These are phyloP conservation scores for Mobula hypostoma DNA, from an alignment of 2,113 vertebrate species.

Conservation along the genomic window DNA sequence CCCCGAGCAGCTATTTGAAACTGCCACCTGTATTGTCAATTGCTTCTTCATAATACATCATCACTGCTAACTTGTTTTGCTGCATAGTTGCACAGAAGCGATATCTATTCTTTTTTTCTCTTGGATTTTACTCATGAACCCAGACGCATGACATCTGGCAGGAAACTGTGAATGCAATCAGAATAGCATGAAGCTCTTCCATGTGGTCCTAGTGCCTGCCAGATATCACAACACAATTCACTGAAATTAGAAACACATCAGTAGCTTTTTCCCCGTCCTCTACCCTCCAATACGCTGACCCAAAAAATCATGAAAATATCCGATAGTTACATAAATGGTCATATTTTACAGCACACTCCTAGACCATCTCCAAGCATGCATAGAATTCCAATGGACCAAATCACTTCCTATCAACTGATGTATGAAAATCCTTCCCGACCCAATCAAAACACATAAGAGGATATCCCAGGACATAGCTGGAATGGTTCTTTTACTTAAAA, in stretches of 20 bases:
- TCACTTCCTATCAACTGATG: not conserved
- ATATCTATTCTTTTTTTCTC: not conserved
- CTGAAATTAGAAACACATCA: not conserved
- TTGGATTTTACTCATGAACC: not conserved
- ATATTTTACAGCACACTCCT: not conserved
- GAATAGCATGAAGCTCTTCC: not conserved
- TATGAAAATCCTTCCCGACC: not conserved
- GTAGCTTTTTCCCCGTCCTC: not conserved
- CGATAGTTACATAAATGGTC: not conserved
- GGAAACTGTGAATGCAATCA: not conserved
- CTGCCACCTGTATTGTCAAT: not conserved
- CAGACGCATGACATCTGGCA: not conserved
- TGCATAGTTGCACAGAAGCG: not conserved
- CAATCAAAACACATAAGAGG: not conserved
- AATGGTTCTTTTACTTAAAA: not conserved
- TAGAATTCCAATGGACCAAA: not conserved
- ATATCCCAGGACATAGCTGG: not conserved
- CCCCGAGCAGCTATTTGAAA: not conserved
- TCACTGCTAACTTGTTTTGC: not conserved
- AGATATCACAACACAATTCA: not conserved
- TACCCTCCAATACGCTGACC: not conserved
- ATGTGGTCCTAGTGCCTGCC: not conserved
- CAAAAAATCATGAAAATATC: not conserved
- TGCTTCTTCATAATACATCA: not conserved
- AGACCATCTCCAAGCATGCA: not conserved